A percentile compares a stretch with the other conserved stretches of the same genome.
Conservation (phyloP, 2,797 vertebrate species). For the Sphenodon punctatus region DNA sequence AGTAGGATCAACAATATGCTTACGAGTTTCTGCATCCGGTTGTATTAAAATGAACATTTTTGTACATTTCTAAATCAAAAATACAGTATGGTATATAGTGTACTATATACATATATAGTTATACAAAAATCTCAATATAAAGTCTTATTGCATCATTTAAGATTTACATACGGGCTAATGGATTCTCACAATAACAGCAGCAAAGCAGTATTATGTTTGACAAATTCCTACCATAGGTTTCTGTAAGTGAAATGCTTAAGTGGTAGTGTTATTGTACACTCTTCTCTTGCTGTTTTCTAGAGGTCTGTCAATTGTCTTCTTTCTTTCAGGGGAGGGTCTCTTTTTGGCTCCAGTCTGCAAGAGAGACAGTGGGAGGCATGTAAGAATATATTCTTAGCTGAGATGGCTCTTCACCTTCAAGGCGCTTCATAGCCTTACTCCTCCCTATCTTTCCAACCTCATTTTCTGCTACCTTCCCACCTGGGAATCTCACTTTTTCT, state of each 20-base stretch:
- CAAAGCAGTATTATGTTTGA: accelerated
- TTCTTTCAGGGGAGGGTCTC: conserved; percentile 10
- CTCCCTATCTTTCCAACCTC: no score
- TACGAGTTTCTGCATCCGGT: background rate
- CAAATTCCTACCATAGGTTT: accelerated
- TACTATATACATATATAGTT: background rate
- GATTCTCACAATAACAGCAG: background rate
- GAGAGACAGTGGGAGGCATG: background rate
- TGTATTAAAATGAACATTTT: background rate
- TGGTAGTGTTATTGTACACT: background rate
- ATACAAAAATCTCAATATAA: background rate
- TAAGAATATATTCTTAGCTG: accelerated
- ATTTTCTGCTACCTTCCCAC: no score
- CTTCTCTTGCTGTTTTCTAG: conserved; percentile 4
- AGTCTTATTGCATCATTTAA: accelerated
- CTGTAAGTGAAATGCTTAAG: background rate
- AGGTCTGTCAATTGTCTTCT: conserved; percentile 7
- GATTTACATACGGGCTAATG: accelerated
- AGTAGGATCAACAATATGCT: background rate
- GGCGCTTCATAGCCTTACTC: no score
- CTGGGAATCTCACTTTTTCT: no score
- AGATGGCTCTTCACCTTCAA: no score
- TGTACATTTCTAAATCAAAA: background rate
- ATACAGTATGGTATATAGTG: accelerated
- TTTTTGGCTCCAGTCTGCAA: conserved; percentile 44